These are phyloP conservation scores for Hypotaenidia philippensis DNA, from an alignment of 2,797 vertebrate genomes.

Conservation along the genomic window DNA sequence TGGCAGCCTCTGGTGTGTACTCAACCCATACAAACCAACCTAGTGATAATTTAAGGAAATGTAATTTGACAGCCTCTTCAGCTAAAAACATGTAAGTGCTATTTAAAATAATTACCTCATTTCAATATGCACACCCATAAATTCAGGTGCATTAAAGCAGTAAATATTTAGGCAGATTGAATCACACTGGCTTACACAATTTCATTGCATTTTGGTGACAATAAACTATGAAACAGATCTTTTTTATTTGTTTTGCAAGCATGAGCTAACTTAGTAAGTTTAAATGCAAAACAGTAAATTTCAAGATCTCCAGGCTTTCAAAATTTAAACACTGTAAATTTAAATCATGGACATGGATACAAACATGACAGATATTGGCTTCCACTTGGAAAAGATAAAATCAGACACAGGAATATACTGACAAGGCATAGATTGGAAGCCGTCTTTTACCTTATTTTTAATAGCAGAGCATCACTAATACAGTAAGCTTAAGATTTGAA, in stretches of 20 bases:
- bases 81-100: neutral
- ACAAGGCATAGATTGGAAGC: neutral
- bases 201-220: neutral
- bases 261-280: neutral
- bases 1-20: neutral
- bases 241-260: neutral
- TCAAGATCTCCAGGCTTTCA: neutral
- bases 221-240: neutral
- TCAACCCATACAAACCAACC: neutral
- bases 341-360: neutral
- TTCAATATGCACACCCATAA: constrained; percentile 37
- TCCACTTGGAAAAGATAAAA: neutral
- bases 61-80: neutral
- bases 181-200: neutral
- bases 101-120: constrained; percentile 54
- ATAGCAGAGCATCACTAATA: neutral
- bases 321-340: neutral
- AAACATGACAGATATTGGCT: neutral
- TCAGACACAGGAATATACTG: neutral
- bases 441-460: neutral
- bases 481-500: neutral
- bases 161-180: constrained; percentile 28
- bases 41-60: neutral
- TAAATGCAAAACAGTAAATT: neutral
- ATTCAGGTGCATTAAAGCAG: constrained; percentile 22